Conservation (phyloP, 2,888 invertebrate genomes). For the Orgyia antiqua region DNA sequence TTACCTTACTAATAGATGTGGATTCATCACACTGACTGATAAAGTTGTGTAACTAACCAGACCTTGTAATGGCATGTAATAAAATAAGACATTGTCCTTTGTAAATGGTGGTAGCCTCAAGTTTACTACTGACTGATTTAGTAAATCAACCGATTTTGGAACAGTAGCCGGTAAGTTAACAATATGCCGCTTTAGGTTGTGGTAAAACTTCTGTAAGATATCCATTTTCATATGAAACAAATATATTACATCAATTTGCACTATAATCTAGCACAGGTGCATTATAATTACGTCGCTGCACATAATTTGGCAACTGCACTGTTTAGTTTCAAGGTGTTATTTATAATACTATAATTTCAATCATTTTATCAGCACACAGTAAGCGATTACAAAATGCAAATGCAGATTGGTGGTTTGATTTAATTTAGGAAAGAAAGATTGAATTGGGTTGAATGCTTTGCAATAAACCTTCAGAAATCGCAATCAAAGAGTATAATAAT, state of each 20-base stretch:
- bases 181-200: slow-evolving; percentile 46
- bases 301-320: slow-evolving; percentile 75
- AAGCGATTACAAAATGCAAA: slow-evolving; percentile 22
- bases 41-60: slow-evolving; percentile 86
- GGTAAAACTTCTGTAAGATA: slow-evolving; percentile 56
- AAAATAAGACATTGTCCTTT: slow-evolving; percentile 83
- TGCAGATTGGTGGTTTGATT: no score
- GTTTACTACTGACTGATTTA: slow-evolving; percentile 58
- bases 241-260: slow-evolving; percentile 17
- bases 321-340: slow-evolving; percentile 40
- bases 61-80: slow-evolving; percentile 87
- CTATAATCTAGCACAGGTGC: slow-evolving; percentile 34
- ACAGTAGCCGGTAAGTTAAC: slow-evolving; percentile 44
- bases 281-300: slow-evolving; percentile 51
- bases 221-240: slow-evolving; percentile 52
- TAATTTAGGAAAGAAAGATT: no score
- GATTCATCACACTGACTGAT: slow-evolving; percentile 91
- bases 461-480: no score
- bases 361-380: slow-evolving; percentile 18
- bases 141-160: slow-evolving; percentile 52
- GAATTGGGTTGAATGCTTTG: no score
- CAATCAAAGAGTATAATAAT: no score
- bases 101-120: slow-evolving; percentile 82
- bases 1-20: slow-evolving; percentile 84
- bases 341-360: slow-evolving; percentile 39